phyloP scores from a whole-genome alignment of 2,113 vertebrate species.

The Paraplagusia blochii region DNA sequence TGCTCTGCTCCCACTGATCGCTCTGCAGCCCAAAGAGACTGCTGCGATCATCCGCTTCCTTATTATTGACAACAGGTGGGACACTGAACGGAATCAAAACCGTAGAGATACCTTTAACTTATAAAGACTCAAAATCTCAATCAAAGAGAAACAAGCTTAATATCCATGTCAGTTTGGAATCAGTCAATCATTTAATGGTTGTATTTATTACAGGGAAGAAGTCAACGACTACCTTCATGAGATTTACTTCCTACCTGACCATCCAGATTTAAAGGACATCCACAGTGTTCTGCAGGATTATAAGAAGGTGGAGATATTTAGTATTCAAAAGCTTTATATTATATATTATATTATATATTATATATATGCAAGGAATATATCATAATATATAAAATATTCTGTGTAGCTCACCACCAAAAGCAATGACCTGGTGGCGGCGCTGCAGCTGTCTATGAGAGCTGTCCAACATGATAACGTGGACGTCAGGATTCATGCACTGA shows the following conservation, averaged over 20 bases:
- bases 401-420: conserved; percentile 87
- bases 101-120: no score
- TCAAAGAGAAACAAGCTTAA: no score
- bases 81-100: neutral
- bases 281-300: conserved; percentile 90
- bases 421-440: conserved; percentile 83
- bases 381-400: neutral
- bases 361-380: no score
- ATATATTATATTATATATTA: no score
- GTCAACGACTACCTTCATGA: conserved; percentile 96
- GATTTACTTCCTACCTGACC: conserved; percentile 96
- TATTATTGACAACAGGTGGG: conserved; percentile 93
- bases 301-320: conserved; percentile 81
- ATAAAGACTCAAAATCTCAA: no score
- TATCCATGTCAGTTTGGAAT: neutral
- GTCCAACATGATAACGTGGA: conserved; percentile 97
- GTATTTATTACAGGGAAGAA: conserved; percentile 76
- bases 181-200: neutral
- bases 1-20: conserved; percentile 90
- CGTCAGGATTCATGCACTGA: conserved; percentile 93
- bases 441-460: conserved; percentile 93
- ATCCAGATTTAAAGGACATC: conserved; percentile 89
- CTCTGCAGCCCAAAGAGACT: conserved; percentile 89
- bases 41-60: conserved; percentile 90
- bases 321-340: no score